A percentile compares a stretch with the other conserved stretches of the same genome.
phyloP scores from a whole-genome alignment of 1,140 invertebrate species.

The Eciton burchellii region DNA sequence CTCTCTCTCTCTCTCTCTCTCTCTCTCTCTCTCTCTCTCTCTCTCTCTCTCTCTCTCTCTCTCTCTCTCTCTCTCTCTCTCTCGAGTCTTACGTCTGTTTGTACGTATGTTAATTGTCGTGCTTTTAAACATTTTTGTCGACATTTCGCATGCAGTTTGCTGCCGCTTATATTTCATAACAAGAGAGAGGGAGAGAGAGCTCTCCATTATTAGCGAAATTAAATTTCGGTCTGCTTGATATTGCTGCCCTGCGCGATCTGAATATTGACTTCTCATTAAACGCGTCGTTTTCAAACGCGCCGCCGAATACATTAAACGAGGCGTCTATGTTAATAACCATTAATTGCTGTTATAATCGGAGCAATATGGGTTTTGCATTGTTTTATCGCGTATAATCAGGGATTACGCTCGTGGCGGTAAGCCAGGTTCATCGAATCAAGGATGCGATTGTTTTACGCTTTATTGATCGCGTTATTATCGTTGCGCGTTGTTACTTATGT shows the following conservation, averaged over 20 bases:
- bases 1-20: too few relatives aligned
- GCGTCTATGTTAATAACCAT: conserved; percentile 56
- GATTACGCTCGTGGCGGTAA: conserved; percentile 25
- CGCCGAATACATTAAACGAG: conserved; percentile 13
- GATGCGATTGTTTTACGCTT: conserved; percentile 35
- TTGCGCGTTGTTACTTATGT: background rate
- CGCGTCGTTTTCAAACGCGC: conserved; percentile 17
- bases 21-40: too few relatives aligned
- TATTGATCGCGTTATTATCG: conserved; percentile 34
- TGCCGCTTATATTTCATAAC: background rate
- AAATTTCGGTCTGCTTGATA: conserved; percentile 42
- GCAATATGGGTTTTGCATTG: conserved; percentile 54
- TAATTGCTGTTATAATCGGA: conserved; percentile 61
- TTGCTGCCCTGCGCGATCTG: conserved; percentile 12
- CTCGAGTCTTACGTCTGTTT: too few relatives aligned
- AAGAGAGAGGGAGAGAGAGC: background rate
- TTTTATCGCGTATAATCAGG: conserved; percentile 61
- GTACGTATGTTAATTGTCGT: background rate
- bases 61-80: too few relatives aligned
- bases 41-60: too few relatives aligned
- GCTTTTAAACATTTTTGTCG: background rate
- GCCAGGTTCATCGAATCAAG: conserved; percentile 48
- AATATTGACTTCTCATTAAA: conserved; percentile 62
- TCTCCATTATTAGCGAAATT: conserved; percentile 34
- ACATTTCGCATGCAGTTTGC: conserved; percentile 3